phyloP scores from a whole-genome alignment of 2,113 vertebrate species.

The Chloropsis hardwickii region DNA sequence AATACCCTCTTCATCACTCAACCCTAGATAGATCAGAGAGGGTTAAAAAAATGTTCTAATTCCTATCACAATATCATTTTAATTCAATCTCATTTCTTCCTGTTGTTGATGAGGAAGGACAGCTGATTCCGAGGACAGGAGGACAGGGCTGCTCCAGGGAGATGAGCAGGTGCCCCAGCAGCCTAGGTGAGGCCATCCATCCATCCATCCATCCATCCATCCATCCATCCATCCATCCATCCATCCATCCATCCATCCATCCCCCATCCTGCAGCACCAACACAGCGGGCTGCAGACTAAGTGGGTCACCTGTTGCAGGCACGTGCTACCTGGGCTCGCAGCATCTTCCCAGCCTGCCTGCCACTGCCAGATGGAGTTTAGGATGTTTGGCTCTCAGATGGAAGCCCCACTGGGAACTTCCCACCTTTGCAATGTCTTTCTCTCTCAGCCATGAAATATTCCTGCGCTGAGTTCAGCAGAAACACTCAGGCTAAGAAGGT shows the following conservation, averaged over 20 bases:
- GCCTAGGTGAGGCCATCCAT: rapidly evolving
- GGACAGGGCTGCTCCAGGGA: rapidly evolving
- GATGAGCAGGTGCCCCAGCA: rapidly evolving
- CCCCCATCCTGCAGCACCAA: rapidly evolving
- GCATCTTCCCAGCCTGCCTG: neutral
- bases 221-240: neutral
- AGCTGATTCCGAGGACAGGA: neutral
- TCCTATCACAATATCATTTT: neutral
- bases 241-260: neutral
- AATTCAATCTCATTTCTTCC: neutral
- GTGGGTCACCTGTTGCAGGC: neutral
- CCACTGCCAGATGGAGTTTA: neutral
- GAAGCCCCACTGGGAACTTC: neutral
- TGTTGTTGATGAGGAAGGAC: neutral
- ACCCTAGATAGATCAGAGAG: neutral
- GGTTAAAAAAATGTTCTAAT: neutral
- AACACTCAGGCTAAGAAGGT: neutral
- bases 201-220: neutral
- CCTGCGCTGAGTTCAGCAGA: neutral
- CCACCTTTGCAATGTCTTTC: neutral
- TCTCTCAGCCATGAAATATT: slow-evolving; percentile 21
- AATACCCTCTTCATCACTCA: neutral
- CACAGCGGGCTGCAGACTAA: rapidly evolving
- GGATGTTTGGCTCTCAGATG: neutral
- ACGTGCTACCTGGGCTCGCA: neutral